phyloP scores from a whole-genome alignment of 2,888 invertebrate genomes.

The Leptinotarsa peninsularis region DNA sequence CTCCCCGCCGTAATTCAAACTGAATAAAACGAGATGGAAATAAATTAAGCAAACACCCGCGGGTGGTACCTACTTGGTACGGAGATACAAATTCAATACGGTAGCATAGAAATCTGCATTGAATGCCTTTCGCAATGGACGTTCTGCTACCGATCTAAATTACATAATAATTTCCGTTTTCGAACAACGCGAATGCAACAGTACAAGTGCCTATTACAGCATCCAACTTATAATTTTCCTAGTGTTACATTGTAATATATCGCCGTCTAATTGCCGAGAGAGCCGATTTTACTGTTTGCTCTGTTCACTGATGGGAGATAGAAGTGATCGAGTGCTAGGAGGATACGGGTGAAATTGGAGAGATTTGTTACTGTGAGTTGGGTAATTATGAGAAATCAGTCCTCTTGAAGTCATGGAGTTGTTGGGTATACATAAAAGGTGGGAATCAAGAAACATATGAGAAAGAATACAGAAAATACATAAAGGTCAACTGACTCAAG shows the following conservation, averaged over 20 bases:
- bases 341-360: slow-evolving; percentile 13
- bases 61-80: slow-evolving; percentile 39
- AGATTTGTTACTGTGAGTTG: slow-evolving; percentile 20
- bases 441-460: too few species aligned
- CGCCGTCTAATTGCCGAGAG: slow-evolving; percentile 40
- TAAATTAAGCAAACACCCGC: slow-evolving; percentile 21
- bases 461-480: too few species aligned
- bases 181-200: slow-evolving; percentile 43
- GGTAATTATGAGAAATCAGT: slow-evolving; percentile 15
- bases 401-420: background rate
- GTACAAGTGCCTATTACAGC: slow-evolving; percentile 42
- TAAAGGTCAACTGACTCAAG: too few species aligned
- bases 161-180: slow-evolving; percentile 53
- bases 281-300: slow-evolving; percentile 32
- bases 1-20: slow-evolving; percentile 9
- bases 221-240: slow-evolving; percentile 41
- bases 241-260: slow-evolving; percentile 44
- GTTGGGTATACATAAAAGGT: too few species aligned
- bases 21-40: slow-evolving; percentile 8
- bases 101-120: slow-evolving; percentile 53
- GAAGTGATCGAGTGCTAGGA: slow-evolving; percentile 27
- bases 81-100: slow-evolving; percentile 47
- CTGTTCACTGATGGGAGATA: slow-evolving; percentile 34
- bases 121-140: slow-evolving; percentile 50
- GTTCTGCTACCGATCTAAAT: slow-evolving; percentile 50